Evolutionary conservation across 2,113 vertebrate species (phyloP).

Genomic region (Limnothrissa miodon): DNA sequence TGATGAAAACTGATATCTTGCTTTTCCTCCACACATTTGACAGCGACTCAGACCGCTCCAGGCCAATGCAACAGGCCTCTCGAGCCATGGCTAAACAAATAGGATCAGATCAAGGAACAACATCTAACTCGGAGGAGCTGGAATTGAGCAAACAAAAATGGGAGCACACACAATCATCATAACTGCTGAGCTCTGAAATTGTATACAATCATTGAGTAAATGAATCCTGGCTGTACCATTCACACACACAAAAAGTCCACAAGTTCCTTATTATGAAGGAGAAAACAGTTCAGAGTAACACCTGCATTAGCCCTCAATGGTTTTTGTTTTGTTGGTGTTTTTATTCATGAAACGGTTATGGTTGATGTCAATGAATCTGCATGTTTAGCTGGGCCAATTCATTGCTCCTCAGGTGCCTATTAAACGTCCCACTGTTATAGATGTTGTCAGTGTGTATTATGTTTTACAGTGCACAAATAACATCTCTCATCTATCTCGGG

Average conservation of each 20-base stretch:
- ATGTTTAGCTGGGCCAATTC: background rate
- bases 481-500: background rate
- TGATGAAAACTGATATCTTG: background rate
- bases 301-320: background rate
- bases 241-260: background rate
- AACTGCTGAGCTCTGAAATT: constrained; percentile 18
- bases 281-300: background rate
- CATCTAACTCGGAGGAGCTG: background rate
- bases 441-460: background rate
- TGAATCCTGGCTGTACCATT: background rate
- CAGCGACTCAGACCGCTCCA: background rate
- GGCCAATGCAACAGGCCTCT: constrained; percentile 1
- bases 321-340: background rate
- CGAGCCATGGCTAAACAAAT: background rate
- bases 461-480: background rate
- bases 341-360: background rate
- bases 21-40: background rate
- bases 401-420: background rate
- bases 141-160: background rate
- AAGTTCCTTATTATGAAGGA: background rate
- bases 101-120: background rate
- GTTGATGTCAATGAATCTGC: background rate
- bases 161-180: background rate
- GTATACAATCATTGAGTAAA: background rate
- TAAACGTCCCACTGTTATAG: background rate